Conservation (phyloP, 2,797 vertebrate species). For the Muraenolepis orangiensis region DNA sequence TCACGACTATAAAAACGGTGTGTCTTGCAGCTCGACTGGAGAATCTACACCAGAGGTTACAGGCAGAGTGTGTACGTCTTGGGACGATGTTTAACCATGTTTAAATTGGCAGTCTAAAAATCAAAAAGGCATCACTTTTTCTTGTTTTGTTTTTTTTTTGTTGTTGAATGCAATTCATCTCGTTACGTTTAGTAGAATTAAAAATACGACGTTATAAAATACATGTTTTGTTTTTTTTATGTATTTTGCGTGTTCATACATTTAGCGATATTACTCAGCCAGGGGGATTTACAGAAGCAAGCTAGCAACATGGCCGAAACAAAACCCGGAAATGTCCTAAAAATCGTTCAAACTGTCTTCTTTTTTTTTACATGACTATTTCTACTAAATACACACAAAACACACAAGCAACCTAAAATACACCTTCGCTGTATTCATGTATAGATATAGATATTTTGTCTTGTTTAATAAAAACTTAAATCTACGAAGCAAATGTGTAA, state of each 20-base stretch:
- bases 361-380: constrained; percentile 47
- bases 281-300: constrained; percentile 3
- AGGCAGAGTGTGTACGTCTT: constrained; percentile 1
- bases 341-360: constrained; percentile 50
- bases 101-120: constrained; percentile 2
- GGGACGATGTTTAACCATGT: too few species aligned
- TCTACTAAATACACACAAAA: constrained; percentile 65
- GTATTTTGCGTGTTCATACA: constrained; percentile 1
- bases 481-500: constrained; percentile 55
- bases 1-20: neutral
- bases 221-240: neutral
- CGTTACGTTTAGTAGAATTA: neutral
- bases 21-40: neutral
- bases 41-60: neutral
- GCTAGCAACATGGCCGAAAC: constrained; percentile 21
- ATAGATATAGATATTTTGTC: constrained; percentile 45
- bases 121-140: constrained; percentile 1
- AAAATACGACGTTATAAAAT: neutral
- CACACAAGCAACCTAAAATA: constrained; percentile 54
- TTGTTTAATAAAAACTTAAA: constrained; percentile 49
- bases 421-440: constrained; percentile 30
- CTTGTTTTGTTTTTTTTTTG: neutral
- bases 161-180: neutral
- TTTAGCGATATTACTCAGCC: constrained; percentile 8
- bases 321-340: constrained; percentile 17